Evolutionary conservation across 2,888 invertebrate genomes (phyloP).

Genomic region (Conomelus anceps): DNA sequence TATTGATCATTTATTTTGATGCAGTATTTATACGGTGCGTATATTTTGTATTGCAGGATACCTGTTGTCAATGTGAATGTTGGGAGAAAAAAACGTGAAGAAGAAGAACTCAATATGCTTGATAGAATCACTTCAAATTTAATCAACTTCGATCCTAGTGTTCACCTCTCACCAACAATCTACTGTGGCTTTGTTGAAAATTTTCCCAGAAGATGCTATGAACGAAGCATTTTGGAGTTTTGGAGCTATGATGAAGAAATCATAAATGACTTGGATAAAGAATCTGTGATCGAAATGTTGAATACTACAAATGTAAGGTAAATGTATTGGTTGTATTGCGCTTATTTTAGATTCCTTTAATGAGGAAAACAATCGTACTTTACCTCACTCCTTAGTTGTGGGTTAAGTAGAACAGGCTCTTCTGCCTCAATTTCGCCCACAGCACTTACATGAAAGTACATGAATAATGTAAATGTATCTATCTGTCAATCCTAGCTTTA

Average conservation of each 20-base stretch:
- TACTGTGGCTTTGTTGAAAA: conserved; percentile 59
- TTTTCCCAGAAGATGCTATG: conserved; percentile 55
- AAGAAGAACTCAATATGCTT: background rate
- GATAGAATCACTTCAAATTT: conserved; percentile 9
- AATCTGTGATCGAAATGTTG: conserved; percentile 55
- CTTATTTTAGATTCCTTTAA: too few species aligned
- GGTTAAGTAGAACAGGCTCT: too few species aligned
- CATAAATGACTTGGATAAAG: conserved; percentile 50
- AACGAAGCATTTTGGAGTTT: conserved; percentile 60
- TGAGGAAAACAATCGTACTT: too few species aligned
- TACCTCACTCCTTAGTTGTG: too few species aligned
- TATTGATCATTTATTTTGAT: too few species aligned
- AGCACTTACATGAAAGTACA: too few species aligned
- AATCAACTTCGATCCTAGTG: conserved; percentile 22
- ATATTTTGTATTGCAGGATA: conserved; percentile 22
- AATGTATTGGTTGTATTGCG: too few species aligned
- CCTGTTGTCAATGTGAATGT: conserved; percentile 24
- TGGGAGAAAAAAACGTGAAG: conserved; percentile 3
- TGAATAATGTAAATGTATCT: too few species aligned
- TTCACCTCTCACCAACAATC: conserved; percentile 35
- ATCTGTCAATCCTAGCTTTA: too few species aligned
- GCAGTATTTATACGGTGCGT: background rate
- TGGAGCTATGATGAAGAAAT: conserved; percentile 55
- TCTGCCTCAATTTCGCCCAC: too few species aligned
- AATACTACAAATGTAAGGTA: conserved; percentile 50